These are phyloP conservation scores for Agrilus mali DNA, from an alignment of 2,888 invertebrate genomes.

Conservation along the genomic window DNA sequence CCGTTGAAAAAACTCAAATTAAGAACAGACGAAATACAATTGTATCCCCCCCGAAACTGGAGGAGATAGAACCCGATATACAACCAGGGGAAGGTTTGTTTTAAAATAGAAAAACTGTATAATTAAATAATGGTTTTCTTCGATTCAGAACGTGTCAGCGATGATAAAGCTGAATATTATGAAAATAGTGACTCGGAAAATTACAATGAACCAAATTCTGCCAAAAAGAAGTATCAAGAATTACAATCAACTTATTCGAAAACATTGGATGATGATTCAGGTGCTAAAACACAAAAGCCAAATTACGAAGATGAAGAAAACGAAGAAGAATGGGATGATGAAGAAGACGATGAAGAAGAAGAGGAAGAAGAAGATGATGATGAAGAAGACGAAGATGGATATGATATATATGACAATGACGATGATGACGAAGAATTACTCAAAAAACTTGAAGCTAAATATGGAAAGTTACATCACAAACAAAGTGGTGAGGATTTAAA, in stretches of 20 bases:
- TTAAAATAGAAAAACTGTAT: background rate
- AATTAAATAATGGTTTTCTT: conserved; percentile 6
- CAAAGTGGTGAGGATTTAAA: conserved; percentile 28
- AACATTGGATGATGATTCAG: conserved; percentile 25
- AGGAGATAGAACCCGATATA: conserved; percentile 27
- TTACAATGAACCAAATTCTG: conserved; percentile 14
- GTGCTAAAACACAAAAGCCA: conserved; percentile 19
- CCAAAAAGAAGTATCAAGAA: conserved; percentile 28
- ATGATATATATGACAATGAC: conserved; percentile 10
- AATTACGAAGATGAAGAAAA: conserved; percentile 26
- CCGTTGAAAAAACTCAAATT: conserved; percentile 22
- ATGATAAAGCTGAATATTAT: conserved; percentile 26
- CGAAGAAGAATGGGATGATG: conserved; percentile 26
- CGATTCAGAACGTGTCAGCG: conserved; percentile 5
- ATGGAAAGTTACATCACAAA: conserved; percentile 46
- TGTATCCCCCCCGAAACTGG: conserved; percentile 30
- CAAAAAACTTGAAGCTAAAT: conserved; percentile 58
- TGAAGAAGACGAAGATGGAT: conserved; percentile 7
- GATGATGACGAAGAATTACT: conserved; percentile 49
- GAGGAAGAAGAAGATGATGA: conserved; percentile 17
- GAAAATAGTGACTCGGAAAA: conserved; percentile 28
- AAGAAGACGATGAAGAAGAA: conserved; percentile 31
- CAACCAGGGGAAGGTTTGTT: conserved; percentile 18
- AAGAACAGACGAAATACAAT: conserved; percentile 36
- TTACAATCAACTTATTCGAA: conserved; percentile 27